Evolutionary conservation across 2,113 vertebrate species (phyloP), one percentile per base, ranked within the genome.

Genomic region (Sylvietta virens): DNA sequence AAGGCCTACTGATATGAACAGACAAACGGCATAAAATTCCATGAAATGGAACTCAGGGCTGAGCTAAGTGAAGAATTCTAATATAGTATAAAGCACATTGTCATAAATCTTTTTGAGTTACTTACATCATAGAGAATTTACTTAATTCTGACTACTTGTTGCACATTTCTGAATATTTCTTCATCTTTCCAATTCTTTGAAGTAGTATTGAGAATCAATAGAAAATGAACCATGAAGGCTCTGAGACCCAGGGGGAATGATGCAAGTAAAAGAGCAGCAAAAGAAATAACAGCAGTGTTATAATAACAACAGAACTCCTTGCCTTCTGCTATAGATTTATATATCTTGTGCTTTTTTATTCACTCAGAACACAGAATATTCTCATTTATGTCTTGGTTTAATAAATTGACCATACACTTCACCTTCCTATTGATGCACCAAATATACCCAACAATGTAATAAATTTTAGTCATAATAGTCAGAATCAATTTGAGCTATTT

Each of bases 81-180:
- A 87, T 51, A 28, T 57, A 87, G 89, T 73, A 64, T 40, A 94
- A 92, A 95, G 8, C 30, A 81, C 35, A 54, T 26, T 90, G 30
- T 16, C 73, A 82, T 84, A 85, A 53, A 84, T 78, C 20, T 94
- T 80, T 80, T 62, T 10, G 44, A 74, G 53, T 91, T 57, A 71
- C 67, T 92, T 86, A 42, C 72, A 87, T 96, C 71, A 67, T 86
- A 94, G 97, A 94, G 44, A 86, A 97, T 96, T 97, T 94, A 96
- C 57, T 94, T 94, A 23, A 48, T 76, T 72, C 74, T 73, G 57
- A 86, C 33, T 87, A 47, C 48, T 88, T 81, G 57, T 65, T 95
- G 37, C 71, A 81, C 62, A 81, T 44, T 83, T 74, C 61, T 62
- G 83, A 94, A 88, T 93, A 80, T 95, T 86, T 91, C 70, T 91